These are phyloP conservation scores for Dynastes maya DNA, from an alignment of 2,888 invertebrate species.

Conservation along the genomic window DNA sequence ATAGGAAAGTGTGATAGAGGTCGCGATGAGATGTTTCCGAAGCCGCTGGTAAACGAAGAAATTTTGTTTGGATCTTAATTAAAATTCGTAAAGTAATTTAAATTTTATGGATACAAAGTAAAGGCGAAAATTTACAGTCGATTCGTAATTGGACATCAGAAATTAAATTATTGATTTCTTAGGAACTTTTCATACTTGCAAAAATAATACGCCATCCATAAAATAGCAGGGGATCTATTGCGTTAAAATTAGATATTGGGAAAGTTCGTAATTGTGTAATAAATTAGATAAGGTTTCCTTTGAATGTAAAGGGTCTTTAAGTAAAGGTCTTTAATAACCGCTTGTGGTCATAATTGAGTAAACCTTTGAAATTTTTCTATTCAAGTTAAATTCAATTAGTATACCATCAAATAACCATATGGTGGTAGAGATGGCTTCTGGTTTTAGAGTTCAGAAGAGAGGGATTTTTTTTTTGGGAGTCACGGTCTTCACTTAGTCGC, in stretches of 20 bases:
- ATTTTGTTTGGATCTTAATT: constrained; percentile 34
- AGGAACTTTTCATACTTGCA: neutral
- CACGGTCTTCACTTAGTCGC: too few species aligned
- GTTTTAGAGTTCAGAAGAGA: too few species aligned
- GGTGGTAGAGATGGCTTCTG: too few species aligned
- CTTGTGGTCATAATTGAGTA: too few species aligned
- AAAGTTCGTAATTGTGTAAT: neutral
- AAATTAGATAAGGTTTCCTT: neutral
- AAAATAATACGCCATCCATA: neutral
- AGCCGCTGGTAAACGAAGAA: neutral
- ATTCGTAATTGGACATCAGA: constrained; percentile 20
- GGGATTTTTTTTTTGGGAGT: too few species aligned
- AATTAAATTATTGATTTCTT: constrained; percentile 26
- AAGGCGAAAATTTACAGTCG: constrained; percentile 16
- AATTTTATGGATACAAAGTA: constrained; percentile 25
- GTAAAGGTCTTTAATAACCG: too few species aligned
- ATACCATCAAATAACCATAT: too few species aligned
- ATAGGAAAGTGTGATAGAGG: constrained; percentile 12
- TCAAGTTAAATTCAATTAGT: too few species aligned
- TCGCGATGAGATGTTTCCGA: neutral
- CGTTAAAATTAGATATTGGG: neutral
- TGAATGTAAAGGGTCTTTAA: too few species aligned
- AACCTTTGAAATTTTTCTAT: too few species aligned
- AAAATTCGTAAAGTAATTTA: constrained; percentile 38
- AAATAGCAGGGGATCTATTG: neutral